phyloP scores from a whole-genome alignment of 2,113 vertebrate species.

The Megaptera novaeangliae region DNA sequence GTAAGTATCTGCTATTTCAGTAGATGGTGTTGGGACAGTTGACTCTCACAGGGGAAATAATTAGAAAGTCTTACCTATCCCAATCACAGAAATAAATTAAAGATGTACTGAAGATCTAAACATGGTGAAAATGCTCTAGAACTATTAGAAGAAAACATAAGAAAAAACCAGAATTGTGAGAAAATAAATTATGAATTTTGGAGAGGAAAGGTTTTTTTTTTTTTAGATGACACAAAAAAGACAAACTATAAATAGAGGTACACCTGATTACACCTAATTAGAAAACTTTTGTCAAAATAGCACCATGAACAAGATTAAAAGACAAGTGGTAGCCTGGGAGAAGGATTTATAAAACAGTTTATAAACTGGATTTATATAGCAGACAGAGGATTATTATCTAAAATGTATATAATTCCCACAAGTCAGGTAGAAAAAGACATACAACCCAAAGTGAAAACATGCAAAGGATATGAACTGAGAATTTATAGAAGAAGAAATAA shows the following conservation, averaged over 20 bases:
- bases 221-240: background rate
- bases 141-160: background rate
- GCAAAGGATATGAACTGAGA: background rate
- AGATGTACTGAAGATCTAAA: background rate
- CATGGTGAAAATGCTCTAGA: background rate
- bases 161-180: background rate
- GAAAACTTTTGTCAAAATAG: constrained; percentile 24
- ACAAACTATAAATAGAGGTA: background rate
- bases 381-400: background rate
- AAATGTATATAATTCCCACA: background rate
- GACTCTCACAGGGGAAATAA: background rate
- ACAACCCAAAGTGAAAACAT: background rate
- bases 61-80: background rate
- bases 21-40: background rate
- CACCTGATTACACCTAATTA: constrained; percentile 36
- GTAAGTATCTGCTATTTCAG: constrained; percentile 18
- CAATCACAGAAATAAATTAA: constrained; percentile 19
- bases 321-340: background rate
- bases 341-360: background rate
- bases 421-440: background rate
- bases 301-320: constrained; percentile 19
- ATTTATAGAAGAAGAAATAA: background rate
- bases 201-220: background rate
- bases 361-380: background rate
- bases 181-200: background rate